Conservation (phyloP, 2,113 vertebrate species). For the Lonchura striata region DNA sequence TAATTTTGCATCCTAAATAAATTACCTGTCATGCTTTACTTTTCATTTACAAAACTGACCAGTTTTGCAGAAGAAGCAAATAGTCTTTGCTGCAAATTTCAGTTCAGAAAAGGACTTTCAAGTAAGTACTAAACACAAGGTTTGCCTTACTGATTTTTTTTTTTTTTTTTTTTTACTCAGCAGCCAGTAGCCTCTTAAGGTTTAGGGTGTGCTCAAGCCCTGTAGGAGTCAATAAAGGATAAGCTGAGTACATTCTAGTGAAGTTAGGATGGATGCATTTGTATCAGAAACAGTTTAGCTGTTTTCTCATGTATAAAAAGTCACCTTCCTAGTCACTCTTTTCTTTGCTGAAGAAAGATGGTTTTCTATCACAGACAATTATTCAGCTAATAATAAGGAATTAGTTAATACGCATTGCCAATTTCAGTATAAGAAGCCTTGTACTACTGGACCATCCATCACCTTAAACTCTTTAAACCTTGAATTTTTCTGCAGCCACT, state of each 20-base stretch:
- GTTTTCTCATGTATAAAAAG: background rate
- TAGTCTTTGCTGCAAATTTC: background rate
- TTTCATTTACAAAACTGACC: background rate
- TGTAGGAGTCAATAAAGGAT: background rate
- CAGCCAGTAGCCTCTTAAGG: background rate
- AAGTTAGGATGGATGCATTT: background rate
- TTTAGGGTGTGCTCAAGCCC: background rate
- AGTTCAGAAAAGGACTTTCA: background rate
- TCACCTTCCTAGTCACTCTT: background rate
- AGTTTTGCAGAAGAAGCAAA: background rate
- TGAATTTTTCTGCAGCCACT: background rate
- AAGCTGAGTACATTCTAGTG: background rate
- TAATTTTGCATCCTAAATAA: background rate
- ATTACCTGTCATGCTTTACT: background rate
- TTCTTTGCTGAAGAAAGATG: background rate
- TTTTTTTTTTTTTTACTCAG: background rate
- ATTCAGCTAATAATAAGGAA: background rate
- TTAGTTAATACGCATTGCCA: background rate
- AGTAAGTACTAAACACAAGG: background rate
- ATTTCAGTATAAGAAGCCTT: background rate
- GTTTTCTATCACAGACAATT: background rate
- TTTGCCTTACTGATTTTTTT: background rate
- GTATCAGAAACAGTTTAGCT: background rate
- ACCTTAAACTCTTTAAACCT: background rate
- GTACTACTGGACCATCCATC: background rate